Conservation (phyloP, 2,888 invertebrate genomes). For the Megalurothrips usitatus region DNA sequence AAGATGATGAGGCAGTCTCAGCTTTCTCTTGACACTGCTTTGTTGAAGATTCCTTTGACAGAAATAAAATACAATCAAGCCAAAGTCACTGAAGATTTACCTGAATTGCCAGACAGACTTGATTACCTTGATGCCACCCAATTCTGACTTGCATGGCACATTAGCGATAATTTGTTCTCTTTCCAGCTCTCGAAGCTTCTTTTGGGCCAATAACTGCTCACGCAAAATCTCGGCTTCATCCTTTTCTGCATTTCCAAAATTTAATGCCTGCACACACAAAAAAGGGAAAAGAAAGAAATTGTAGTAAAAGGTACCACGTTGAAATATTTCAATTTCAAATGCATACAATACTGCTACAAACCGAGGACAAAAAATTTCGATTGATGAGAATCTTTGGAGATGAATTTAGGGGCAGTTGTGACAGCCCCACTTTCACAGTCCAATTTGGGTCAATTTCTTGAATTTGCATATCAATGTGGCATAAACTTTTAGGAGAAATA, state of each 20-base stretch:
- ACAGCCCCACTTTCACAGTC: not conserved
- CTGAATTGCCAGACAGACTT: not conserved
- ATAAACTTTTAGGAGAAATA: not conserved
- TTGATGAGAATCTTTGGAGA: not conserved
- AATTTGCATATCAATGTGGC: not conserved
- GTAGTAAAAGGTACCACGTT: too few relatives aligned
- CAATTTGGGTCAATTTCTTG: not conserved
- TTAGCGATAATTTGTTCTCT: not conserved
- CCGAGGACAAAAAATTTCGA: not conserved
- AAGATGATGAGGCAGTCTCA: too few relatives aligned
- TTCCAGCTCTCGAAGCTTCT: not conserved
- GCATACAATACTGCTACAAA: not conserved
- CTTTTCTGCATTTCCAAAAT: not conserved
- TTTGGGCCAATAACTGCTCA: not conserved
- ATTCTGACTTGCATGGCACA: not conserved
- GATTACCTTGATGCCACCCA: not conserved
- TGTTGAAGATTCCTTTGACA: not conserved
- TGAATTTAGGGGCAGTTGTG: not conserved
- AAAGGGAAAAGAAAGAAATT: too few relatives aligned
- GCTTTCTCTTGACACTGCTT: not conserved
- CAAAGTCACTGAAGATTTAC: not conserved
- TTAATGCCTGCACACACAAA: too few relatives aligned
- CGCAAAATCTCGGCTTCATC: not conserved
- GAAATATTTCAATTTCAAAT: not conserved
- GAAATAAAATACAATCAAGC: not conserved